These are phyloP conservation scores for Philaethria dido DNA, from an alignment of 2,888 invertebrate genomes.

Conservation along the genomic window DNA sequence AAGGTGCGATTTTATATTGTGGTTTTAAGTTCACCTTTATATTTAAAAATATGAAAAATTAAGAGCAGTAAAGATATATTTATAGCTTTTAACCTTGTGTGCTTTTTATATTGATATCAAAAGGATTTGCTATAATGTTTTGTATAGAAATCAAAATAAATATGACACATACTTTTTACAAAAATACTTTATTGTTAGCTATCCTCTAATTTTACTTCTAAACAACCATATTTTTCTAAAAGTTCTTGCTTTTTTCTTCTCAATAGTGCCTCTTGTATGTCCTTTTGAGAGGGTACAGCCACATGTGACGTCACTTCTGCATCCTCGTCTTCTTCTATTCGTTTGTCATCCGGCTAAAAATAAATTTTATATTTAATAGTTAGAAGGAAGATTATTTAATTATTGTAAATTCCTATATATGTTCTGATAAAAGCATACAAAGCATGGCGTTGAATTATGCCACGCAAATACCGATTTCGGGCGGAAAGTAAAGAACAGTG, in stretches of 20 bases:
- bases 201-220: constrained; percentile 73
- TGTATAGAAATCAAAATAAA: neutral
- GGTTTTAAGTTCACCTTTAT: too few species aligned
- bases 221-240: constrained; percentile 90
- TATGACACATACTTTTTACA: neutral
- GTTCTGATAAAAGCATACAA: too few species aligned
- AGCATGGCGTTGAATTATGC: too few species aligned
- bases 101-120: too few species aligned
- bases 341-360: constrained; percentile 72
- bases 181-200: constrained; percentile 55
- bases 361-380: neutral
- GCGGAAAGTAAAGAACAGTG: too few species aligned
- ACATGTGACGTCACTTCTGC: constrained; percentile 85
- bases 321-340: constrained; percentile 63
- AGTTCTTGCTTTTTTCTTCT: constrained; percentile 96
- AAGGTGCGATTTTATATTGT: too few species aligned
- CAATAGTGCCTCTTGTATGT: constrained; percentile 96
- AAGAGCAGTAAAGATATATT: too few species aligned
- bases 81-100: too few species aligned
- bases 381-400: neutral
- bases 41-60: too few species aligned
- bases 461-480: too few species aligned
- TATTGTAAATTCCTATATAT: too few species aligned
- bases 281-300: constrained; percentile 96
- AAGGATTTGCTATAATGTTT: neutral